Evolutionary conservation across 2,113 vertebrate species (phyloP).

Genomic region (Vidua chalybeata): DNA sequence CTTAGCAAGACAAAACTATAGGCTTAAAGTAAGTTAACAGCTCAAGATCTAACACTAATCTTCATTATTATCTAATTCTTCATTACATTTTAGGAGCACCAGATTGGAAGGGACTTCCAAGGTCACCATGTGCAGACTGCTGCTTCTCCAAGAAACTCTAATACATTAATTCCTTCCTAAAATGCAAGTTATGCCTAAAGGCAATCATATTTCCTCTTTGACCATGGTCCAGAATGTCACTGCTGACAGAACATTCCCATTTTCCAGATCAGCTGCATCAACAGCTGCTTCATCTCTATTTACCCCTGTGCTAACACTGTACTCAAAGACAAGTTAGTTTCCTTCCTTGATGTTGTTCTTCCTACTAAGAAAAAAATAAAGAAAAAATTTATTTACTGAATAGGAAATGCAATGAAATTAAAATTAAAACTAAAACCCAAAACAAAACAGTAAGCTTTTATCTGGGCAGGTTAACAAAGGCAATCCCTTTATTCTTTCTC

Average conservation of each 20-base stretch:
- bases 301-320: not conserved
- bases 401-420: not conserved
- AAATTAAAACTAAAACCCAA: not conserved
- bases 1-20: not conserved
- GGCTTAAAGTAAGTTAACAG: not conserved
- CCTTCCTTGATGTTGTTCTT: not conserved
- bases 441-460: not conserved
- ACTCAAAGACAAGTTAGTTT: not conserved
- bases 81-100: not conserved
- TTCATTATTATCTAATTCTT: not conserved
- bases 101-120: not conserved
- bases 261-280: not conserved
- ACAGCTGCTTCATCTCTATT: not conserved
- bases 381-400: not conserved
- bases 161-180: not conserved
- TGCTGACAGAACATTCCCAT: not conserved
- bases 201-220: not conserved
- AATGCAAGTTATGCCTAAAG: not conserved
- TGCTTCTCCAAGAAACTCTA: not conserved
- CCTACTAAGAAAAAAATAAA: not conserved
- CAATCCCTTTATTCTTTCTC: not conserved
- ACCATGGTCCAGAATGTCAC: not conserved
- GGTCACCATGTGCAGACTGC: not conserved
- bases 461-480: not conserved
- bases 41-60: not conserved